Evolutionary conservation across 2,888 invertebrate genomes (phyloP), one percentile per base, ranked within the genome.

Genomic region (Eupithecia dodoneata): DNA sequence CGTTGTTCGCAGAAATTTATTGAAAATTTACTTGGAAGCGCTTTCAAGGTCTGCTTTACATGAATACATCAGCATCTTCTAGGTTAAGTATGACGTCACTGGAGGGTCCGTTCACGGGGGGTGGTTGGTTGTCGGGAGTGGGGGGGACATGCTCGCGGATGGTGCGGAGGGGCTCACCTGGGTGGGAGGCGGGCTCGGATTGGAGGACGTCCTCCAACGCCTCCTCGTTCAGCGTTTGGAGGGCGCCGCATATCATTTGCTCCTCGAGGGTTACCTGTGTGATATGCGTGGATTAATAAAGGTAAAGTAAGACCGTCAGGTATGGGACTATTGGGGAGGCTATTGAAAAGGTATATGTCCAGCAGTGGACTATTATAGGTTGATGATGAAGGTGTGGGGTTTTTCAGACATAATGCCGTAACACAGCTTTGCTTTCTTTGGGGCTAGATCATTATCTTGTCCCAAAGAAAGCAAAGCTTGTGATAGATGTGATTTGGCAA

Each of bases 231-330:
- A 99, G 95, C 0, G 98, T 98, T 93, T 98, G 98, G 78, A 99
- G 94, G 3, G 98, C 98, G 80, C 98, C 98, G 92, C 98, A 98
- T 83, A 99, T 98, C 98, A 98, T 98, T 93, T 98, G 98, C 90
- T 99, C 98, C 92, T 99, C 99, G 84, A 99, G 95, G 0, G 98
- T 98, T 76, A 99, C 98, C 98, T 99, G 91, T 3, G 45, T 3
- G 67, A 10, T 10, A 10, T 63, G 3, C 4, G 3, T 12, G 10
- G 10, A 5, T 30, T 30, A 63, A 63, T 30, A 30, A 52, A 52
- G 13, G 2, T 4, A 52, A 52, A 2, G 2, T 4, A 30, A 30
- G 30, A 30, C 30, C 30, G 30, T 30, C 30, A 30, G 30, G 30
- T 30, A 30, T 30, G 30, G 30, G 30, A 1, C 30, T 30, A 1